Base-by-base conservation (phyloP, 2,797 vertebrate species). In the Platyrinchus mystaceus region DNA sequence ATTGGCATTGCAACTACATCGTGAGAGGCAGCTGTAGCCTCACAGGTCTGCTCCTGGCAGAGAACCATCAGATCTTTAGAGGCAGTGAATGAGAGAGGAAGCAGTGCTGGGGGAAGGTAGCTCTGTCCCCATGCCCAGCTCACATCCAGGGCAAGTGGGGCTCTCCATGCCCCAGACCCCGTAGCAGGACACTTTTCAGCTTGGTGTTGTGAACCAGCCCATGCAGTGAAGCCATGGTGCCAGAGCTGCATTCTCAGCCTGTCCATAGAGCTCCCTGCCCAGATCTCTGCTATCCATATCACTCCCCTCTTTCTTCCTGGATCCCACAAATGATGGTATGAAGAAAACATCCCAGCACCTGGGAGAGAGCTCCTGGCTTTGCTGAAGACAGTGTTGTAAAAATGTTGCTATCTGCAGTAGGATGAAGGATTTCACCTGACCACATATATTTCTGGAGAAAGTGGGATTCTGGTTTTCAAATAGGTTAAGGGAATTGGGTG, bases 401-500 rank as follows among this genome's bases (percentile, higher is more conserved):
- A 94, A 67, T 43, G 19, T 36, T 1, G 0, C 80, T 26, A 26
- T 41, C 58, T 59, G 73, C n/a, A 79, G 21, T 2, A 1, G 67
- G 59, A 84, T 2, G 3, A 94, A 60, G 70, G 41, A 90, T 83
- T 95, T 87, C 52, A 90, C 74, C 68, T 87, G 81, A 89, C 70
- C 78, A 74, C 4, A 8, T 52, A 6, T 19, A 39, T 74, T 92
- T 78, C 62, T 76, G 63, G 63, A 80, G 82, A 93, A 93, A 92
- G 85, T 19, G 37, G 24, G 62, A 84, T 93, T 91, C 69, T 86
- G 43, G 19, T 73, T 96, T 95, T 86, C 94, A 96, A 95, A 96
- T 88, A 92, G 83, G 92, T 70, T 96, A 84, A 93, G 95, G 91
- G 93, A 96, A 96, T 93, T 95, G 56, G 81, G 84, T 91, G 93